Evolutionary conservation across 2,888 invertebrate species (phyloP).

Genomic region (Volucella inflata): DNA sequence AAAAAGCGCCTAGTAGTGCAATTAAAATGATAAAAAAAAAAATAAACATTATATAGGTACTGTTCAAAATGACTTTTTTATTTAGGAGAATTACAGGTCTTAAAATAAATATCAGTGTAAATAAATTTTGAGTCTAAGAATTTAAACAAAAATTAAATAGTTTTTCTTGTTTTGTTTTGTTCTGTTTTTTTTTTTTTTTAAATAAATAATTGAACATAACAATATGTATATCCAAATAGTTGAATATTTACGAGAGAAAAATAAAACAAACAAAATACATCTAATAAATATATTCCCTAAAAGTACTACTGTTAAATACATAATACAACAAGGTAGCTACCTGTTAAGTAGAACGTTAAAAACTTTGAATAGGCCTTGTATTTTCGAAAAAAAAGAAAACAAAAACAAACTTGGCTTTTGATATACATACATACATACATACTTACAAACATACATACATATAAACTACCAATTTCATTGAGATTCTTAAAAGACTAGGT

Average conservation of each 20-base stretch:
- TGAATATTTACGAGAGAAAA: constrained; percentile 20
- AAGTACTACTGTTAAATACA: constrained; percentile 40
- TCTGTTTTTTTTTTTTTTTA: background rate
- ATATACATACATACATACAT: constrained; percentile 11
- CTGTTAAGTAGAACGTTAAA: constrained; percentile 46
- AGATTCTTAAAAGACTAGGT: constrained; percentile 70
- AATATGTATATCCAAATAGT: constrained; percentile 43
- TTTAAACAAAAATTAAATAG: constrained; percentile 45
- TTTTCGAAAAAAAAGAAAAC: background rate
- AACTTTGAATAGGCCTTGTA: constrained; percentile 24
- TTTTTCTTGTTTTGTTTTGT: too few species aligned
- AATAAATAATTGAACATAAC: constrained; percentile 69
- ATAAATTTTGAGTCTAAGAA: constrained; percentile 35
- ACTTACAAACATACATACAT: background rate
- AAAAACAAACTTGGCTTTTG: constrained; percentile 25
- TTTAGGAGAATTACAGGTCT: constrained; percentile 51
- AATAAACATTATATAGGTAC: constrained; percentile 7
- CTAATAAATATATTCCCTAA: constrained; percentile 46
- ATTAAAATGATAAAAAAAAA: background rate
- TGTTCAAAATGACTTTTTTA: constrained; percentile 46
- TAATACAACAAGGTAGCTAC: constrained; percentile 69
- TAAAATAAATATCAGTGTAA: constrained; percentile 65
- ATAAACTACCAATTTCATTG: constrained; percentile 65
- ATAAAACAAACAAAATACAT: constrained; percentile 23
- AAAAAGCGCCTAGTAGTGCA: too few species aligned